A percentile compares a stretch with the other conserved stretches of the same genome.
phyloP scores from a whole-genome alignment of 2,113 vertebrate species.

The Panthera leo region DNA sequence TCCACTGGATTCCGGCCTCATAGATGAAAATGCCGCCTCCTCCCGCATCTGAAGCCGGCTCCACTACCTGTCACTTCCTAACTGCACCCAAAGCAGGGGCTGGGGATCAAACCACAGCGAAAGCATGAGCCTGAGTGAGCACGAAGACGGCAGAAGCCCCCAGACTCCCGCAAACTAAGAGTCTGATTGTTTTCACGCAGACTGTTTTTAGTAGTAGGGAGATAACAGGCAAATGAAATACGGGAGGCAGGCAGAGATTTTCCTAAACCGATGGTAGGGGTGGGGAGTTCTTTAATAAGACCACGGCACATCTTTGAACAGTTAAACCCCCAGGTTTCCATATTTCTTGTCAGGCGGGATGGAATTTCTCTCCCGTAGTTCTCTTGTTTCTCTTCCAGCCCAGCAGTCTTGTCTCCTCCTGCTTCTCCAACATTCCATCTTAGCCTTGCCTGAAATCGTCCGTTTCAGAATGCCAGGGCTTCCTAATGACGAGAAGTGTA shows the following conservation, averaged over 20 bases:
- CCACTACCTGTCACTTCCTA: neutral
- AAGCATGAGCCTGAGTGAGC: conserved; percentile 6
- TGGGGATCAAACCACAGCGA: conserved; percentile 51
- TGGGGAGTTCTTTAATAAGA: conserved; percentile 11
- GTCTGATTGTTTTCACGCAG: conserved; percentile 70
- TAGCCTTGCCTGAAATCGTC: neutral
- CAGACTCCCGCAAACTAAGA: conserved; percentile 55
- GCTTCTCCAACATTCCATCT: neutral
- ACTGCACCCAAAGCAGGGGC: neutral
- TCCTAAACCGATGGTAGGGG: neutral
- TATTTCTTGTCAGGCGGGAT: neutral
- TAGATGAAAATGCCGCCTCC: neutral
- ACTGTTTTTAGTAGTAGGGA: conserved; percentile 69
- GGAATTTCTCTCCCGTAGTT: neutral
- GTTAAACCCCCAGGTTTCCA: neutral
- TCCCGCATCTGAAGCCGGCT: neutral
- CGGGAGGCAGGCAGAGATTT: conserved; percentile 28
- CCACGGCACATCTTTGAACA: neutral
- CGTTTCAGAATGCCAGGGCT: neutral
- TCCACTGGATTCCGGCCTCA: neutral
- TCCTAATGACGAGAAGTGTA: neutral
- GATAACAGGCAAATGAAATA: conserved; percentile 69
- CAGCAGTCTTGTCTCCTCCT: neutral
- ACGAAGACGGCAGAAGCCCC: conserved; percentile 46
- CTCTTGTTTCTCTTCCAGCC: neutral